Base-by-base conservation (phyloP, 2,113 vertebrate species). In the Petrocephalus microphthalmus region DNA sequence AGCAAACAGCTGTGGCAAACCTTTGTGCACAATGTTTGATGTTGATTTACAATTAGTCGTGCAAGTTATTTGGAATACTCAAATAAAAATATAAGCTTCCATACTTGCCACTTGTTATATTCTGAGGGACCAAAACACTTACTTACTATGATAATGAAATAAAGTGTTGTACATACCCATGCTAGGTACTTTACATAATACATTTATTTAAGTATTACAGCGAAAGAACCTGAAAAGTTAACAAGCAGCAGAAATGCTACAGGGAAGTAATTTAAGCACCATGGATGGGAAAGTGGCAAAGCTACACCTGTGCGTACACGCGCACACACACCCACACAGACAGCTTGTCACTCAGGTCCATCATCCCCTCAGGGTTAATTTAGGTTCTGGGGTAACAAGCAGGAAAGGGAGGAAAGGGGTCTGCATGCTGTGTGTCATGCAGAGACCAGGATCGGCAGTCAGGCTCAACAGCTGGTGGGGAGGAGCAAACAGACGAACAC, bases 11-110 rank as follows among this genome's bases (percentile, higher is more conserved):
- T 92, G 92, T 92, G 89, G 89, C 90, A 91, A 91, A 93, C 91
- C 92, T 89, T 87, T 42, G 89, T 89, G 88, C 25, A 52, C 64
- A 86, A 89, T 92, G 89, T 95, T 93, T 95, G 94, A 96, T 94
- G 95, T 95, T 95, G 95, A 95, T 95, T 95, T 95, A 95, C 95
- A 94, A 92, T 89, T 6, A 87, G 49, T 90, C 67, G 64, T 19
- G 84, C 3, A 60, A 88, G 90, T 88, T 91, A 92, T 93, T 93
- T 88, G 92, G 91, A 90, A 87, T 94, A 94, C 93, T 93, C 92
- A 94, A 93, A 94, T 95, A 88, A 92, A 92, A 93, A 93, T 93
- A 94, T 93, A 93, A 90, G 92, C 91, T 90, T 89, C 89, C 91
- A 87, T 89, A 87, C 64, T 87, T 85, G 89, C 91, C 90, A 88